These are phyloP conservation scores for Linnaemya vulpina DNA, from an alignment of 2,888 invertebrate species.

Conservation along the genomic window DNA sequence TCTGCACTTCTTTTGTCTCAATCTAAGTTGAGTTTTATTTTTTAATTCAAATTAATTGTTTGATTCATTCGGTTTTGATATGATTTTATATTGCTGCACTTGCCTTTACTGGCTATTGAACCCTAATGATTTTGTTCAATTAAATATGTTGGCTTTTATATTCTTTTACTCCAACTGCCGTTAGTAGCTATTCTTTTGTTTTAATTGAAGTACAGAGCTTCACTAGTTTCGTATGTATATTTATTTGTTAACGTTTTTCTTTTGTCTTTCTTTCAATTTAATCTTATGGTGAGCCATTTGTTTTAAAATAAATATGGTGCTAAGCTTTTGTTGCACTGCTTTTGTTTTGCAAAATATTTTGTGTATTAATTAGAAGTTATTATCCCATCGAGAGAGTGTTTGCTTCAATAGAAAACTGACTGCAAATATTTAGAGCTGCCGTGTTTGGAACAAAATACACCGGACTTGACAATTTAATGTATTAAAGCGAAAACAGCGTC, in stretches of 20 bases:
- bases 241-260: slow-evolving; percentile 19
- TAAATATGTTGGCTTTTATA: slow-evolving; percentile 65
- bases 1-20: not conserved
- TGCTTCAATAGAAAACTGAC: no score
- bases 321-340: slow-evolving; percentile 5
- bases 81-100: slow-evolving; percentile 62
- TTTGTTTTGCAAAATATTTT: slow-evolving; percentile 42
- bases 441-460: no score
- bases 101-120: slow-evolving; percentile 59
- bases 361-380: slow-evolving; percentile 41
- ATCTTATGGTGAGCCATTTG: slow-evolving; percentile 54
- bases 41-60: slow-evolving; percentile 4
- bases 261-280: slow-evolving; percentile 37
- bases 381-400: slow-evolving; percentile 10
- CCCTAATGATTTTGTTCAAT: slow-evolving; percentile 58
- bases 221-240: slow-evolving; percentile 40
- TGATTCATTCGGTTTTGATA: slow-evolving; percentile 8
- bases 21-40: slow-evolving; percentile 6
- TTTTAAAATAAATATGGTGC: slow-evolving; percentile 29
- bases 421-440: no score
- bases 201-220: not conserved
- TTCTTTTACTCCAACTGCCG: slow-evolving; percentile 47
- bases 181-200: not conserved
- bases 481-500: no score
- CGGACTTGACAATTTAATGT: no score